Percentiles rank a stretch among this genome's conserved stretches.
These are phyloP conservation scores for Adelges cooleyi DNA, from an alignment of 1,140 invertebrate species.

Conservation along the genomic window DNA sequence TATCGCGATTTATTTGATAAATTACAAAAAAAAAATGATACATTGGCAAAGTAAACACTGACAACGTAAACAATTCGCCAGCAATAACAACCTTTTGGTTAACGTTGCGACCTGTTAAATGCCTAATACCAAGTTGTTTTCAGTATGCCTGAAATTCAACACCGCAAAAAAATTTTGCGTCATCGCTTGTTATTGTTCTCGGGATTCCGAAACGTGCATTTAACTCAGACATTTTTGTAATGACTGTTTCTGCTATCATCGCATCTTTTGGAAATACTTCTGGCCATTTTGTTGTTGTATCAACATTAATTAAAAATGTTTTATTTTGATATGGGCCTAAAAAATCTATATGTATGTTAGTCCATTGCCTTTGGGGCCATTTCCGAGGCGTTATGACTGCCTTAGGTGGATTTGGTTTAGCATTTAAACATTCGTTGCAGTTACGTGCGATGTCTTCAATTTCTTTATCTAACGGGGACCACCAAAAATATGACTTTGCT, in stretches of 20 bases:
- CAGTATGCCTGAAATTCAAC: conserved; percentile 33
- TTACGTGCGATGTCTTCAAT: neutral
- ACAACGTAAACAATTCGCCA: no score
- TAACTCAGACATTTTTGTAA: conserved; percentile 30
- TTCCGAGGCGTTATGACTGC: neutral
- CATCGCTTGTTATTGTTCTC: conserved; percentile 33
- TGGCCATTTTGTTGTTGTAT: conserved; percentile 34
- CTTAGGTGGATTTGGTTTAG: neutral
- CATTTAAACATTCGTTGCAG: neutral
- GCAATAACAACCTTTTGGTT: no score
- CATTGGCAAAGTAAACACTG: no score
- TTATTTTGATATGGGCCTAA: neutral
- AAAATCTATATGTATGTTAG: neutral
- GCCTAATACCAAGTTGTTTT: conserved; percentile 31
- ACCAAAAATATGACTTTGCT: neutral
- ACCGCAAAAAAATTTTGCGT: conserved; percentile 34
- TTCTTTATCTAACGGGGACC: neutral
- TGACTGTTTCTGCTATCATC: conserved; percentile 25
- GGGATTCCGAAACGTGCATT: conserved; percentile 34
- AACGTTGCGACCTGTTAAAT: conserved; percentile 30
- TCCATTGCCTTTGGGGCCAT: neutral
- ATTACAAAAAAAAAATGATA: no score
- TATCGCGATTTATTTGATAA: no score
- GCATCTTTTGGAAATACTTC: conserved; percentile 29
- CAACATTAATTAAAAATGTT: neutral